Evolutionary conservation across 2,113 vertebrate species (phyloP), one percentile per base, ranked within the genome.

Genomic region (Periophthalmus modestus): DNA sequence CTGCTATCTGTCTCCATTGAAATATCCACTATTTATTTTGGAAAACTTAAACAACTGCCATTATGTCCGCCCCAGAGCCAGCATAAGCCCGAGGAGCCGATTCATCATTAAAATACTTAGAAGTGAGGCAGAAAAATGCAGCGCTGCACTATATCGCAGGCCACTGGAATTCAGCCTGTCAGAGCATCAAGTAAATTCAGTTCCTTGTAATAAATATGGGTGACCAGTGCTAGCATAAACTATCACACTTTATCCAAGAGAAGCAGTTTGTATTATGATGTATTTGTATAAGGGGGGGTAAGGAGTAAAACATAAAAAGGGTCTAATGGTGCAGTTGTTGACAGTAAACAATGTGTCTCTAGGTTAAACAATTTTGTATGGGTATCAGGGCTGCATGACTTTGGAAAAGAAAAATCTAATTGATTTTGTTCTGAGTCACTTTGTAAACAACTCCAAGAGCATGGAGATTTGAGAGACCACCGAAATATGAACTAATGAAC

Each of bases 1-100:
- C 88, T 91, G 91, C 89, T 89, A 93, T 95, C 92, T 90, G 89
- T 95, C 93, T 94, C 91, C 84, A 89, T 91, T 92, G 91, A 94
- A 92, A 92, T 91, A 91, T 90, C 89, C 87, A 85, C 88, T 92
- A 93, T 94, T 94, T 94, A 93, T 94, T 95, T 93, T 89, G 87
- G 85, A 92, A 92, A 94, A 93, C 78, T 93, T 94, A 94, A 93
- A 94, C 93, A 94, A 94, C 92, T 89, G 89, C 92, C 88, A 91
- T 93, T 91, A 91, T 91, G 92, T 93, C 92, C 79, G 91, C 90
- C 92, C 83, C 73, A 80, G 59, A 89, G 88, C 87, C 88, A 90
- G 89, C 92, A 89, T 88, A 83, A 89, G 88, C 82, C 87, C 86
- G 82, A 90, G 82, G 69, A 87, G 89, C 80, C 90, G 87, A 95